Conservation (phyloP, 2,797 vertebrate genomes). For the Pangasius larnaudii region DNA sequence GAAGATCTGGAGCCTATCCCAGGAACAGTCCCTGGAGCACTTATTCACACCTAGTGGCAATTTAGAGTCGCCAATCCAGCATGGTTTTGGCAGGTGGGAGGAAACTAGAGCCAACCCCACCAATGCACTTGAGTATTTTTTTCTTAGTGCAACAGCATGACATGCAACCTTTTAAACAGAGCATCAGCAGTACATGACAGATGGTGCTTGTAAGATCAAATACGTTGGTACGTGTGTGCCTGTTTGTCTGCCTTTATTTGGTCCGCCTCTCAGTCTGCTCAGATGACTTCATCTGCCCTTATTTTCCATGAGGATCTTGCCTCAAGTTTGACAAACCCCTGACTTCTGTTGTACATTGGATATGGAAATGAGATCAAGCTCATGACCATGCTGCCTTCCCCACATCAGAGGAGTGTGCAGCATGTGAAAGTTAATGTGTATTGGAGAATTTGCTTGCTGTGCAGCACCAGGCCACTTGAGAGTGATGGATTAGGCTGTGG, state of each 20-base stretch:
- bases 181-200: neutral
- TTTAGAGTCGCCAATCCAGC: neutral
- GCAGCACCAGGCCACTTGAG: conserved; percentile 49
- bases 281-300: neutral
- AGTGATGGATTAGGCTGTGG: conserved; percentile 48
- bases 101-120: neutral
- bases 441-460: conserved; percentile 48
- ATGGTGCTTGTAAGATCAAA: conserved; percentile 25
- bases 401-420: conserved; percentile 18
- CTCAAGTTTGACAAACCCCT: conserved; percentile 24
- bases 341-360: conserved; percentile 28
- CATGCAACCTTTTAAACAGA: conserved; percentile 1
- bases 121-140: neutral
- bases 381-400: neutral
- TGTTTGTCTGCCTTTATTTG: neutral
- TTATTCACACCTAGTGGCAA: neutral
- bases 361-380: conserved; percentile 30
- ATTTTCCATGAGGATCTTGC: neutral
- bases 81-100: neutral
- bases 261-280: neutral
- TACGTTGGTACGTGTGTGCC: neutral
- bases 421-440: conserved; percentile 43
- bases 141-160: neutral
- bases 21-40: neutral
- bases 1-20: neutral